These are phyloP conservation scores for Holothuria leucospilota DNA, from an alignment of 53 echinoderm and acorn worm genomes.

Conservation along the genomic window DNA sequence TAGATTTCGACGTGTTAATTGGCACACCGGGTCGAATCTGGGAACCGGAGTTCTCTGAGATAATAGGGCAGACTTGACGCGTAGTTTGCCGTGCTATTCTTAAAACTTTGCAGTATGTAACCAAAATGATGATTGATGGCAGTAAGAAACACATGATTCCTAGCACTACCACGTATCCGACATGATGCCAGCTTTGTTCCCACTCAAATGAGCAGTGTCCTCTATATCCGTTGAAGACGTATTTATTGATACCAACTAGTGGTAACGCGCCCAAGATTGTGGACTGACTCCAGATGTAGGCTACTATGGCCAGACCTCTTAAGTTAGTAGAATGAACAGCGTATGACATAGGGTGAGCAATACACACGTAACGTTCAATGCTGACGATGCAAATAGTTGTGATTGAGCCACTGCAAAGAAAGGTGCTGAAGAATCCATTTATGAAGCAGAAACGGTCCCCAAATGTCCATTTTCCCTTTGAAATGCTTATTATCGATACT, in stretches of 20 bases:
- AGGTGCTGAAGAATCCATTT: constrained; percentile 86
- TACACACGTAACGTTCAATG: constrained; percentile 85
- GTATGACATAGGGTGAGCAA: constrained; percentile 87
- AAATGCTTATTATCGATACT: constrained; percentile 69
- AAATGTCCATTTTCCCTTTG: constrained; percentile 72
- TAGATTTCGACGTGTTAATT: not conserved
- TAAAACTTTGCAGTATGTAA: constrained; percentile 83
- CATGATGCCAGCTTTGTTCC: constrained; percentile 67
- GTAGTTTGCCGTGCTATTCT: constrained; percentile 85
- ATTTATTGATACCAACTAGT: constrained; percentile 73
- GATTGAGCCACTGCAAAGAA: constrained; percentile 82
- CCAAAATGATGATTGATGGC: constrained; percentile 68
- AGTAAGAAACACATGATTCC: constrained; percentile 80
- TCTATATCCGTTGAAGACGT: constrained; percentile 70
- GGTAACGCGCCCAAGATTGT: constrained; percentile 73
- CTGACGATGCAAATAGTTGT: constrained; percentile 84
- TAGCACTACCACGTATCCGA: constrained; percentile 68
- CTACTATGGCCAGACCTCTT: constrained; percentile 53
- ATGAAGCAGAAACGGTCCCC: constrained; percentile 76
- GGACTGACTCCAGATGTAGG: constrained; percentile 86
- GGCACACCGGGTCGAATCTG: not conserved
- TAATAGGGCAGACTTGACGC: constrained; percentile 69
- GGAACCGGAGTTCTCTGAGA: not conserved
- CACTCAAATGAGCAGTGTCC: constrained; percentile 92
- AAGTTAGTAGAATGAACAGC: constrained; percentile 71